Evolutionary conservation across 1,140 invertebrate species (phyloP).

Genomic region (Onthophagus taurus): DNA sequence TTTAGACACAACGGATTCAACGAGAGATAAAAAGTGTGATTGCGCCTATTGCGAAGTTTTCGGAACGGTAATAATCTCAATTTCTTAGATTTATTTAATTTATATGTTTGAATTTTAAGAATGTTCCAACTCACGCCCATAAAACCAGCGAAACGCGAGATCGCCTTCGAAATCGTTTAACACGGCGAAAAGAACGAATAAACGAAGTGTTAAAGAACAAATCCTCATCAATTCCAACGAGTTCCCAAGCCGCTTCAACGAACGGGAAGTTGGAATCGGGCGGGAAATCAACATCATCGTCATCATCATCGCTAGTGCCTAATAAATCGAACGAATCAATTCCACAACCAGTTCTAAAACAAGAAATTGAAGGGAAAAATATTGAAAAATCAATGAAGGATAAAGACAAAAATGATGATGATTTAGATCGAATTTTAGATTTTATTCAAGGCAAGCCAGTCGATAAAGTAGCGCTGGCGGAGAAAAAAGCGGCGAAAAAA

Average conservation of each 20-base stretch:
- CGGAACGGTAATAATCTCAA: slow-evolving; percentile 17
- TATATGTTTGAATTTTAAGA: slow-evolving; percentile 1
- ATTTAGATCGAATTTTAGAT: slow-evolving; percentile 31
- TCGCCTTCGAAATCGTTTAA: slow-evolving; percentile 39
- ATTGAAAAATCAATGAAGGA: background rate
- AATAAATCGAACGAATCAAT: background rate
- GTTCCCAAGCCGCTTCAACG: background rate
- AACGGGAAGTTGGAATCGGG: slow-evolving; percentile 2
- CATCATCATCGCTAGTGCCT: background rate
- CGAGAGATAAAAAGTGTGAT: slow-evolving; percentile 30
- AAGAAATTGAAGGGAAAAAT: background rate
- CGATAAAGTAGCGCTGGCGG: slow-evolving; percentile 28
- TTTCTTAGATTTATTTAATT: background rate
- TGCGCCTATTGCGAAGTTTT: slow-evolving; percentile 34
- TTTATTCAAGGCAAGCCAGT: slow-evolving; percentile 32
- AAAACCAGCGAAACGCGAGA: slow-evolving; percentile 40
- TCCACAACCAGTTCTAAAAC: background rate
- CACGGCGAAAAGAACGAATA: slow-evolving; percentile 30
- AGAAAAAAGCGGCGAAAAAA: slow-evolving; percentile 36
- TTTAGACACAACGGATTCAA: slow-evolving; percentile 9
- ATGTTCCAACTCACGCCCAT: slow-evolving; percentile 14
- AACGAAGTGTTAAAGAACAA: slow-evolving; percentile 4
- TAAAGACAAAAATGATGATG: slow-evolving; percentile 5
- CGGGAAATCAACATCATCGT: background rate
- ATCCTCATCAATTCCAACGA: background rate